These are phyloP conservation scores for Liolophura sinensis DNA, from an alignment of 1,140 invertebrate species.

Conservation along the genomic window DNA sequence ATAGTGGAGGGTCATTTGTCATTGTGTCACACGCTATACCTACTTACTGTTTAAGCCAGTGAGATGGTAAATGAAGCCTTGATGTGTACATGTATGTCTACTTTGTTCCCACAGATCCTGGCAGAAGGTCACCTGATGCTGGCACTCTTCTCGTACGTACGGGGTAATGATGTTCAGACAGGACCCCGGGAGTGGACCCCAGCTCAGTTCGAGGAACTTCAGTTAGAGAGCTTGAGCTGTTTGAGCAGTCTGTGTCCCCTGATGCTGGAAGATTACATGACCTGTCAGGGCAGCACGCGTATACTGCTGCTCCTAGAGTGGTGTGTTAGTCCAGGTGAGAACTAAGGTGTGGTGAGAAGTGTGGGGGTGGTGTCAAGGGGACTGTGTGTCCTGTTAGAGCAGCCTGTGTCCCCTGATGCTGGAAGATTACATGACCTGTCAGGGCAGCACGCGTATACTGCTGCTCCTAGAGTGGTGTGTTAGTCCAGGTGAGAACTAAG, in stretches of 20 bases:
- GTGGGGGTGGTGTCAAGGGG: not conserved
- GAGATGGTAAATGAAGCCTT: not conserved
- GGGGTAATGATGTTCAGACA: constrained; percentile 45
- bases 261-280: constrained; percentile 58
- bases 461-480: constrained; percentile 60
- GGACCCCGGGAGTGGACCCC: constrained; percentile 49
- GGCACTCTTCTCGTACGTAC: constrained; percentile 55
- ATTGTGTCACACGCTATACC: not conserved
- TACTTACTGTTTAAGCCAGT: not conserved
- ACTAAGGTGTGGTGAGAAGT: constrained; percentile 1
- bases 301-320: constrained; percentile 57
- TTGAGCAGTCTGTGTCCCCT: constrained; percentile 52
- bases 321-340: constrained; percentile 53
- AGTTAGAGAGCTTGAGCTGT: constrained; percentile 54
- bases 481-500: constrained; percentile 35
- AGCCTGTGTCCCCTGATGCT: constrained; percentile 53
- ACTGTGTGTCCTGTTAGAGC: constrained; percentile 43
- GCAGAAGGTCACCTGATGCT: constrained; percentile 55
- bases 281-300: constrained; percentile 54
- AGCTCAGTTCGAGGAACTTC: constrained; percentile 59
- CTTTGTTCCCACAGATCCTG: constrained; percentile 41
- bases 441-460: constrained; percentile 22
- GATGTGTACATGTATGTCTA: not conserved
- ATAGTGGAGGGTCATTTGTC: not conserved
- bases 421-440: constrained; percentile 57